phyloP scores from a whole-genome alignment of 2,113 vertebrate genomes.

The Rousettus leschenaultii region DNA sequence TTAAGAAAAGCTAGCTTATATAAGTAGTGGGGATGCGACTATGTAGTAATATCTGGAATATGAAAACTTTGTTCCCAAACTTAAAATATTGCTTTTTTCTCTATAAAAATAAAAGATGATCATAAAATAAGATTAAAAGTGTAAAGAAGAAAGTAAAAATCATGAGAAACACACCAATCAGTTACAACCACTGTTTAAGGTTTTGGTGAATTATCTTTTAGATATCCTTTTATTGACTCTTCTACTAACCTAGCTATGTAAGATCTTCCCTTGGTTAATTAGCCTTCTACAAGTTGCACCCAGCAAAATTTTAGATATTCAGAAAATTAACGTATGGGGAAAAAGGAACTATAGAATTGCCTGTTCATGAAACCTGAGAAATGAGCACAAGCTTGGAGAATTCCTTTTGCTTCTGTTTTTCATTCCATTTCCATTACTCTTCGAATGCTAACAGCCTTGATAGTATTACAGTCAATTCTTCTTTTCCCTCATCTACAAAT shows the following conservation, averaged over 20 bases:
- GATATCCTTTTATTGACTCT: not conserved
- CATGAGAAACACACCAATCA: not conserved
- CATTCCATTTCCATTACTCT: not conserved
- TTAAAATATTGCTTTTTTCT: not conserved
- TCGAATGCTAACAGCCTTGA: not conserved
- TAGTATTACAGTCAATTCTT: not conserved
- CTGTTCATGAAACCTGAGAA: not conserved
- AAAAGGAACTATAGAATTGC: not conserved
- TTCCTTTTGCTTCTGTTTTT: not conserved
- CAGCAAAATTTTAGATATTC: not conserved
- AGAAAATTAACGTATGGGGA: not conserved
- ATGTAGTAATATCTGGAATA: not conserved
- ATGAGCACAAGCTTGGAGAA: not conserved
- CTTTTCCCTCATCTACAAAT: not conserved
- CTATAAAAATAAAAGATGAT: not conserved
- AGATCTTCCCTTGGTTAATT: not conserved
- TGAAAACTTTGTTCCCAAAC: not conserved
- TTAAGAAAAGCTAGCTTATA: not conserved
- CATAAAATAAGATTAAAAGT: not conserved
- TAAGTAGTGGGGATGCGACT: not conserved
- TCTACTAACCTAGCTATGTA: not conserved
- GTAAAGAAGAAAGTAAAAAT: not conserved
- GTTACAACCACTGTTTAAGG: not conserved
- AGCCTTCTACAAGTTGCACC: not conserved
- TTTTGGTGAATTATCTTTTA: not conserved